phyloP scores from a whole-genome alignment of 2,797 vertebrate species.

The Thripadectes ignobilis region DNA sequence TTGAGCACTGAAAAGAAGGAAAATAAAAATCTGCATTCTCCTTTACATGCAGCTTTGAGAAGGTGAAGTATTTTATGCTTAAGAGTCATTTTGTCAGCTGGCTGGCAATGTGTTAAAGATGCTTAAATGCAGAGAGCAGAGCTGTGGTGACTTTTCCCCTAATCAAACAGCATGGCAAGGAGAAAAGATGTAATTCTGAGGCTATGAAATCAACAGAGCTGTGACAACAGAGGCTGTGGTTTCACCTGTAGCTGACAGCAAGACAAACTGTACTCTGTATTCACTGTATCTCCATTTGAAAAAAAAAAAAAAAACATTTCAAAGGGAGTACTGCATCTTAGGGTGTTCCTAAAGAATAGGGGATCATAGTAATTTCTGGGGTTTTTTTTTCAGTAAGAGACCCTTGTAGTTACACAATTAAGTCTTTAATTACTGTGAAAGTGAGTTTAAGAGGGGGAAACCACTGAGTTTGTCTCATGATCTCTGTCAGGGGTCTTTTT shows the following conservation, averaged over 20 bases:
- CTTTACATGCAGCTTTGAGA: neutral
- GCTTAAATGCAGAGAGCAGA: neutral
- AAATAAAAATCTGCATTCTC: neutral
- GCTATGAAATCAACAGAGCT: neutral
- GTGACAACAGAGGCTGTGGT: neutral
- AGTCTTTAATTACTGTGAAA: neutral
- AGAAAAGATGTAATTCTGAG: neutral
- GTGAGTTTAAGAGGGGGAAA: neutral
- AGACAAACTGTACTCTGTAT: neutral
- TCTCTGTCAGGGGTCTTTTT: neutral
- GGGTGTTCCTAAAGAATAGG: neutral
- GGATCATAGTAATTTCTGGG: fast-evolving
- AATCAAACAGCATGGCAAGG: neutral
- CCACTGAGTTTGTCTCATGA: neutral
- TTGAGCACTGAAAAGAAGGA: neutral
- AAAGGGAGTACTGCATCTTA: neutral
- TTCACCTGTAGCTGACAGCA: constrained; percentile 16
- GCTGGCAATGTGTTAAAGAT: constrained; percentile 15
- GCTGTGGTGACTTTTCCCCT: neutral
- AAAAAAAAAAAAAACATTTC: neutral
- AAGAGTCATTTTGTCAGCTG: constrained; percentile 8
- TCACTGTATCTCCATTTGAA: neutral
- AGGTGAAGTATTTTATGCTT: neutral
- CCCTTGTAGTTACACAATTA: neutral
- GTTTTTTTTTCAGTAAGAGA: neutral